Base-by-base conservation (phyloP, 2,113 vertebrate genomes). In the Lepisosteus oculatus region DNA sequence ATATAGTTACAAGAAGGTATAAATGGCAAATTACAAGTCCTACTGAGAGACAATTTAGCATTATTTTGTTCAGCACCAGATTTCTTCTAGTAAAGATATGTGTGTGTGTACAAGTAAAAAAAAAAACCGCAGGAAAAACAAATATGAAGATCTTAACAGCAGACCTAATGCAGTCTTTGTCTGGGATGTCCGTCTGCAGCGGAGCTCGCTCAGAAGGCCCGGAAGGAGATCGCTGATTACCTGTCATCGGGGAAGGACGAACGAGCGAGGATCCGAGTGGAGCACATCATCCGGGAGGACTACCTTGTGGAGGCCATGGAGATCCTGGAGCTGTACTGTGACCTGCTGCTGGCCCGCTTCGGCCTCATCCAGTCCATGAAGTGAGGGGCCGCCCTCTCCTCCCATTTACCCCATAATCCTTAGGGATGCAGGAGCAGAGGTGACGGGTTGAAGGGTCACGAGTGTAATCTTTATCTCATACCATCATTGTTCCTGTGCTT, bases 261-360 rank as follows among this genome's bases (percentile, higher is more conserved):
- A 76, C 89, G 97, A 67, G 97, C 97, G 11, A 89, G 97, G 13
- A 99, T 99, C 81, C 93, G 97, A 1, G 97, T 99, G 80, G 97
- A 99, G 76, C 97, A 99, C 85, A 98, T 99, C 65, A 99, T 99
- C 85, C 93, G 96, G 76, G 97, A 99, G 76, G 97, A 99, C 90
- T 99, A 99, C 79, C 82, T 99, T 13, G 97, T 99, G 82, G 97
- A 99, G 77, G 97, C 97, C 79, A 99, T 99, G 97, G 97, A 99
- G 85, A 99, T 99, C 84, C 86, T 99, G 79, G 97, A 99, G 85
- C 88, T 99, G 45, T 98, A 98, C 84, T 99, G 97, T 56, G 97
- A 99, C 73, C 88, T 99, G 72, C 88, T 99, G 65, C 84, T 99
- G 43, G 90, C 97, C 43, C 94, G 97, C 14, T 98, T 98, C 73